Base-by-base conservation (phyloP, 2,797 vertebrate species). In the Sebastes glaucus region DNA sequence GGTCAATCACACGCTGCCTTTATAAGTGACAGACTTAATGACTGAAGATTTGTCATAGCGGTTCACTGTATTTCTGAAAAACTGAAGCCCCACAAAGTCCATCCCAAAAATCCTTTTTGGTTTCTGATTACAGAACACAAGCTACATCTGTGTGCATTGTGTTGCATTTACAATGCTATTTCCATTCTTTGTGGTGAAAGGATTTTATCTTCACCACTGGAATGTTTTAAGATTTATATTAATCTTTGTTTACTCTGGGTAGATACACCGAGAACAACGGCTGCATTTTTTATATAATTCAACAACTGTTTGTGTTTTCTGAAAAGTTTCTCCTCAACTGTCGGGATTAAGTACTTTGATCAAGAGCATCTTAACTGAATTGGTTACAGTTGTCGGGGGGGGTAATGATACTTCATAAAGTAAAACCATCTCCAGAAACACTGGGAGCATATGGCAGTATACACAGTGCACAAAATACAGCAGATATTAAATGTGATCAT, bases 401-500 rank as follows among this genome's bases (percentile, higher is more conserved):
- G 49, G 13, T 66, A 53, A n/a, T 6, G 27, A 42, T 35, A 14
- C 7, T 77, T 70, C 13, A 63, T 27, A 55, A 10, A 69, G 55
- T 70, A 42, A 62, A 82, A 81, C 61, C 63, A 67, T 71, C 20
- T 77, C 84, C 57, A 69, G 33, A 27, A 70, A 69, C 60, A 87
- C 30, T 22, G 7, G 60, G 73, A 61, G 53, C 22, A 55, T 42
- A 81, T 79, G 76, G 67, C 80, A 71, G 57, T 62, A 73, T 68
- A 71, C 33, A 81, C 60, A 69, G 23, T 59, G 25, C 72, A 86
- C 62, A 62, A 65, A 60, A 62, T 72, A 77, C 68, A 83, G 59
- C 63, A 61, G 33, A 70, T 73, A 49, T 62, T 65, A 67, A 77
- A 74, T 70, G 56, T 25, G 16, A 66, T 62, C 32, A 77, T 70